These are phyloP conservation scores for Scaptomyza caliginosa DNA, from an alignment of 2,888 invertebrate species.

Conservation along the genomic window DNA sequence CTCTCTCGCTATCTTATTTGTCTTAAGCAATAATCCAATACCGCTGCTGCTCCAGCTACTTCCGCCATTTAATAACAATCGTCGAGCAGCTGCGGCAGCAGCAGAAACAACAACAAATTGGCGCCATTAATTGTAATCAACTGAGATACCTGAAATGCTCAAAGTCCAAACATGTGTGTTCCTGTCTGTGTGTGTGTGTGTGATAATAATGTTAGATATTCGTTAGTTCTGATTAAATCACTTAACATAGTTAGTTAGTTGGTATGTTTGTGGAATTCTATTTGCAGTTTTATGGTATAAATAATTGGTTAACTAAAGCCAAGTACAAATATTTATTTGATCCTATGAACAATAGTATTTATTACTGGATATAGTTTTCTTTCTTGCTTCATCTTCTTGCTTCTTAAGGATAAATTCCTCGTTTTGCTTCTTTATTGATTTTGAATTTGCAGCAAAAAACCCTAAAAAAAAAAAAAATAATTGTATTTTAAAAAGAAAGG, in stretches of 20 bases:
- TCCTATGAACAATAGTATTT: too few species aligned
- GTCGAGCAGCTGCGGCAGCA: slow-evolving; percentile 33
- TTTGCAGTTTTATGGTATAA: too few species aligned
- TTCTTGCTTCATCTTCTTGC: too few species aligned
- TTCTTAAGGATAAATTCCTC: too few species aligned
- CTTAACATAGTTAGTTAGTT: not conserved
- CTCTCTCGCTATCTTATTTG: slow-evolving; percentile 24
- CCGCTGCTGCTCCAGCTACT: not conserved
- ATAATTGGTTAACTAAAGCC: too few species aligned
- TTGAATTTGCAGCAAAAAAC: too few species aligned
- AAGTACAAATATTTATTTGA: too few species aligned
- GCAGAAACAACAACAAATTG: slow-evolving; percentile 66
- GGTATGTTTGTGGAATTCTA: not conserved
- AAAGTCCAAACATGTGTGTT: slow-evolving; percentile 21
- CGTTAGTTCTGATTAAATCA: slow-evolving; percentile 25
- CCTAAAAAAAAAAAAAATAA: too few species aligned
- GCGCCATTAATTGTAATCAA: slow-evolving; percentile 78
- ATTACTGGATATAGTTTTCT: too few species aligned
- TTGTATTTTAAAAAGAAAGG: too few species aligned
- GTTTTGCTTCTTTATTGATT: too few species aligned
- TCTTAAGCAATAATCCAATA: slow-evolving; percentile 12
- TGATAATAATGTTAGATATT: slow-evolving; percentile 14
- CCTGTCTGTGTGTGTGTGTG: slow-evolving; percentile 9
- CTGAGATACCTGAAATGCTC: slow-evolving; percentile 40
- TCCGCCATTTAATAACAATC: slow-evolving; percentile 21